Base-by-base conservation (phyloP, 2,113 vertebrate species). In the Leucosticte australis region DNA sequence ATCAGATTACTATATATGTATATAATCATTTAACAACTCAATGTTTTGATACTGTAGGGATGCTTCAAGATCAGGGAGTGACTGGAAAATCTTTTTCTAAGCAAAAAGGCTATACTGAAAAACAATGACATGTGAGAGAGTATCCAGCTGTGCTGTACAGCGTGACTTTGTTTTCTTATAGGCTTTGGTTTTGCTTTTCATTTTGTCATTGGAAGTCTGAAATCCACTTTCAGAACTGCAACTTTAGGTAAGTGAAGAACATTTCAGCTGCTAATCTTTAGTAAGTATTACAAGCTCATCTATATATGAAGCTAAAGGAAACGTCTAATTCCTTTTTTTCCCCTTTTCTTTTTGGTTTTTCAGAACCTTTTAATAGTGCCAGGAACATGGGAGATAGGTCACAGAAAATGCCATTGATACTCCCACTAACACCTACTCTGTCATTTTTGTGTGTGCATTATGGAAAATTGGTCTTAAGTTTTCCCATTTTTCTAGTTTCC, bases 311-410 rank as follows among this genome's bases (percentile, higher is more conserved):
- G 27, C 7, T 26, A 85, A 65, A 21, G 19, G 11, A 57, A 50
- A 49, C 4, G 1, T 5, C 22, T 55, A 60, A n/a, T 2, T 21
- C n/a, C 28, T 44, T 57, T 42, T 4, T 28, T 20, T 8, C 1
- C 11, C 15, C 2, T 7, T 42, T 20, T 56, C 33, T 3, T 26
- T 65, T 59, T 3, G 22, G 13, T 69, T 86, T 77, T 83, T 5
- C 13, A 77, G 42, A 82, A 47, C 6, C 28, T 70, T 13, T 52
- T 52, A 42, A 27, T 4, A 53, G 19, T 37, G 47, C 49, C 42
- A 55, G 67, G 6, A 93, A 39, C 5, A 8, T 52, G n/a, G 42
- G 60, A 75, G 15, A 21, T 63, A 19, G 26, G 23, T 44, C 44
- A 47, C 13, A 56, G 57, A 87, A n/a, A 68, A 81, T 55, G 46